Evolutionary conservation across 1,140 invertebrate genomes (phyloP).

Genomic region (Apis cerana): DNA sequence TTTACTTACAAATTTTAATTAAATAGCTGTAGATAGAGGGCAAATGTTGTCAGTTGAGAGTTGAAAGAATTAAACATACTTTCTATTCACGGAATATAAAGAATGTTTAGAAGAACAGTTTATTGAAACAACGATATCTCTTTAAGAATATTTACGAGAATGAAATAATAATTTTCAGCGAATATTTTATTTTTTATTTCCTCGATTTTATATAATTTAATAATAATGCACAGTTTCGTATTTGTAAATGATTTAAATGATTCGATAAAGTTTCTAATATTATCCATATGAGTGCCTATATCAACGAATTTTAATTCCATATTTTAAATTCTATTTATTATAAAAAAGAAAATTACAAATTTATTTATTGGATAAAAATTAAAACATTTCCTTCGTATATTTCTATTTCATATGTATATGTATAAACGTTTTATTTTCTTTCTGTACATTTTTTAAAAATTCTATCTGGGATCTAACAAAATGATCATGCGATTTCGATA

Average conservation of each 20-base stretch:
- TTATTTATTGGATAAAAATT: no score
- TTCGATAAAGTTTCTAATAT: neutral
- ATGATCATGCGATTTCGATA: neutral
- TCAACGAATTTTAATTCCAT: neutral
- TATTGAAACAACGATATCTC: constrained; percentile 62
- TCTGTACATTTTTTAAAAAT: neutral
- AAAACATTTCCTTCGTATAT: neutral
- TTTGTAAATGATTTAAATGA: constrained; percentile 4
- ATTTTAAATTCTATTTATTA: neutral
- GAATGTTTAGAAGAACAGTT: constrained; percentile 38
- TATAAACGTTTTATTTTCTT: neutral
- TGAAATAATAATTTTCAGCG: neutral
- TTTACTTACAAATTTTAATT: constrained; percentile 39
- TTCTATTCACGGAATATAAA: constrained; percentile 55
- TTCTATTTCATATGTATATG: neutral
- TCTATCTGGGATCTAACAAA: neutral
- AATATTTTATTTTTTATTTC: neutral
- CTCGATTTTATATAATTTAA: neutral
- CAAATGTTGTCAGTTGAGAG: neutral
- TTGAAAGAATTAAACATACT: constrained; percentile 41
- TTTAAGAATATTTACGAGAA: constrained; percentile 18
- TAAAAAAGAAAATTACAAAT: neutral
- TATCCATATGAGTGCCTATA: neutral
- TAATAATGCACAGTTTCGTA: neutral
- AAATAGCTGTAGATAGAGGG: neutral